A percentile compares a stretch with the other conserved stretches of the same genome.
These are phyloP conservation scores for Eugnorisma glareosa DNA, from an alignment of 2,888 invertebrate genomes.

Conservation along the genomic window DNA sequence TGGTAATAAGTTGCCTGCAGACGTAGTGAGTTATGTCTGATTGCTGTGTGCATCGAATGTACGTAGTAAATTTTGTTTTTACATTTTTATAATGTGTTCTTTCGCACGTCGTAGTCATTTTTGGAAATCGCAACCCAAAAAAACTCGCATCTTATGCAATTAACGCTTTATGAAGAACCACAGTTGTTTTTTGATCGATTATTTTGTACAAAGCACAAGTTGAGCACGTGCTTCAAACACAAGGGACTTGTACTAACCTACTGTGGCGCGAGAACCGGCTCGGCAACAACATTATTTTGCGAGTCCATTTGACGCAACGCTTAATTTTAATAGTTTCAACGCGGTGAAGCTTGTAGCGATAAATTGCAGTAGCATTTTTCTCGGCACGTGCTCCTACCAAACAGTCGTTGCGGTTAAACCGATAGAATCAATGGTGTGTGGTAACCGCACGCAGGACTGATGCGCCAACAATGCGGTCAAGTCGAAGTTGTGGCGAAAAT, in stretches of 20 bases:
- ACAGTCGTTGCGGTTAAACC: constrained; percentile 60
- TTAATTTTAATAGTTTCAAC: constrained; percentile 75
- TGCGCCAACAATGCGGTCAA: constrained; percentile 68
- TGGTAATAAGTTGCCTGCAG: constrained; percentile 40
- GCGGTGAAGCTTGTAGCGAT: constrained; percentile 77
- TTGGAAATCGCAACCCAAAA: neutral
- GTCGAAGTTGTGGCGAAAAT: constrained; percentile 67
- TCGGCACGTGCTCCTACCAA: constrained; percentile 71
- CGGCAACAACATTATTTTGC: constrained; percentile 51
- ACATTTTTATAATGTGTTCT: too few relatives aligned
- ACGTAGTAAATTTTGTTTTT: constrained; percentile 6
- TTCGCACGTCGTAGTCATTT: neutral
- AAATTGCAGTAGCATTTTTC: constrained; percentile 78
- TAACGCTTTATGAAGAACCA: neutral
- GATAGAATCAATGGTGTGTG: constrained; percentile 75
- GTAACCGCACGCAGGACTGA: constrained; percentile 64
- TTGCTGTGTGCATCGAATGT: constrained; percentile 38
- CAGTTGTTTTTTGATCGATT: constrained; percentile 6
- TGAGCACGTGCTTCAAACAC: constrained; percentile 25
- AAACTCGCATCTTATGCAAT: neutral
- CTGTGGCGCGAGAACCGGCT: constrained; percentile 54
- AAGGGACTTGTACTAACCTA: constrained; percentile 34
- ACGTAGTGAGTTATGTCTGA: constrained; percentile 52
- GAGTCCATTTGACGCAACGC: constrained; percentile 69
- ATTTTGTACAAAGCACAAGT: neutral